Evolutionary conservation across 2,888 invertebrate species (phyloP), one percentile per base, ranked within the genome.

Genomic region (Thumatha senex): DNA sequence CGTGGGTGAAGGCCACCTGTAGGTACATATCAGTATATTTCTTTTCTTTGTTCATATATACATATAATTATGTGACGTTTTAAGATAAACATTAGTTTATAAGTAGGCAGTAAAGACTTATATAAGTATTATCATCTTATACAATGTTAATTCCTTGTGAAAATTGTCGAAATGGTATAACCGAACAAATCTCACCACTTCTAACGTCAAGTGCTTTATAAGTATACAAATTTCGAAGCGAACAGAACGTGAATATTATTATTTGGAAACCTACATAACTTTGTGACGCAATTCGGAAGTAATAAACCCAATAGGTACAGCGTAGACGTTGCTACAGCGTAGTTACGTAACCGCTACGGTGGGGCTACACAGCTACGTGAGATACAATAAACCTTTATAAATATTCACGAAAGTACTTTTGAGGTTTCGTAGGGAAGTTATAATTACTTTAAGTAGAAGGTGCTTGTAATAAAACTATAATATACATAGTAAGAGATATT

Each of bases 211-310:
- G 18, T 33, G 13, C 31, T 33, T n/a, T n/a, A n/a, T n/a, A n/a
- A n/a, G n/a, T n/a, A 47, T n/a, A 34, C 10, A 47, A 40, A 29
- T 29, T 47, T 5, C 5, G 29, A 14, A 2, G 24, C 12, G 35
- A 48, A 38, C 30, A 15, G 11, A 33, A 11, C 38, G 44, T 34
- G 44, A 43, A 52, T 54, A 54, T 59, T 56, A 60, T 63, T 60
- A 60, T 63, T 53, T 55, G 54, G 40, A 49, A 67, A 67, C 34
- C 53, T 40, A 54, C 63, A 46, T 48, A 56, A 54, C 56, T 41
- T 54, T 43, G 48, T 51, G 54, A 60, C 51, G 59, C 56, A 48
- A 51, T 55, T 64, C 64, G 63, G 50, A 67, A 55, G 67, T 52
- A 56, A 67, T 64, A 63, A 67, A 51, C 49, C 36, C 44, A 41